phyloP scores from a whole-genome alignment of 2,888 invertebrate genomes.

The Odontocerum albicorne region DNA sequence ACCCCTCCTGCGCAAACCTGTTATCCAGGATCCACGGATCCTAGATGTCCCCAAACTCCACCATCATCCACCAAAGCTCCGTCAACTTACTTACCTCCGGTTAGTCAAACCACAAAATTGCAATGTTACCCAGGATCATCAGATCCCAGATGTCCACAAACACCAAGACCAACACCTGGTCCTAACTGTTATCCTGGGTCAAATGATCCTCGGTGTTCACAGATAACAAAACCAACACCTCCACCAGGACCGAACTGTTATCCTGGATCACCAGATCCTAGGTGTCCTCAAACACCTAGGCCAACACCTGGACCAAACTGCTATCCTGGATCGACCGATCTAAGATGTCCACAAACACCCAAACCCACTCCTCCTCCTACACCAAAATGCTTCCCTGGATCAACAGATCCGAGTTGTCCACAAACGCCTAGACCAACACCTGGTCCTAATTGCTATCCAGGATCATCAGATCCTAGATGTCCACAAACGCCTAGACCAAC shows the following conservation, averaged over 20 bases:
- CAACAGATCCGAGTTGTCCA: conserved; percentile 45
- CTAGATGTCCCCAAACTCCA: conserved; percentile 43
- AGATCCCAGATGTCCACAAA: conserved; percentile 44
- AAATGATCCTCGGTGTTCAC: conserved; percentile 38
- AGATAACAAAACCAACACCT: conserved; percentile 36
- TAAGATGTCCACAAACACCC: conserved; percentile 39
- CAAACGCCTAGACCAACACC: conserved; percentile 33
- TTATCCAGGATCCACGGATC: conserved; percentile 44
- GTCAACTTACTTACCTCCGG: no score
- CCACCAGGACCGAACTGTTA: conserved; percentile 30
- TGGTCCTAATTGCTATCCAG: conserved; percentile 39
- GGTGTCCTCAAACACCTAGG: conserved; percentile 41
- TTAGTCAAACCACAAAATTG: conserved; percentile 29
- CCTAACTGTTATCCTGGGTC: conserved; percentile 42
- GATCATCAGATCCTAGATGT: conserved; percentile 41
- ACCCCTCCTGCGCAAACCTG: conserved; percentile 35
- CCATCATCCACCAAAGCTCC: conserved; percentile 36
- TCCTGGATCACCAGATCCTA: conserved; percentile 43
- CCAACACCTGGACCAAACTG: conserved; percentile 20
- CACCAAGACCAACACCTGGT: conserved; percentile 31
- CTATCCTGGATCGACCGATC: conserved; percentile 44
- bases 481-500: conserved; percentile 24
- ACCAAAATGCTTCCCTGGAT: conserved; percentile 39
- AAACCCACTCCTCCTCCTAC: conserved; percentile 27
- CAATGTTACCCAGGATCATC: conserved; percentile 36